A percentile compares a stretch with the other conserved stretches of the same genome.
Conservation (phyloP, 2,113 vertebrate species). For the Ibidorhyncha struthersii region DNA sequence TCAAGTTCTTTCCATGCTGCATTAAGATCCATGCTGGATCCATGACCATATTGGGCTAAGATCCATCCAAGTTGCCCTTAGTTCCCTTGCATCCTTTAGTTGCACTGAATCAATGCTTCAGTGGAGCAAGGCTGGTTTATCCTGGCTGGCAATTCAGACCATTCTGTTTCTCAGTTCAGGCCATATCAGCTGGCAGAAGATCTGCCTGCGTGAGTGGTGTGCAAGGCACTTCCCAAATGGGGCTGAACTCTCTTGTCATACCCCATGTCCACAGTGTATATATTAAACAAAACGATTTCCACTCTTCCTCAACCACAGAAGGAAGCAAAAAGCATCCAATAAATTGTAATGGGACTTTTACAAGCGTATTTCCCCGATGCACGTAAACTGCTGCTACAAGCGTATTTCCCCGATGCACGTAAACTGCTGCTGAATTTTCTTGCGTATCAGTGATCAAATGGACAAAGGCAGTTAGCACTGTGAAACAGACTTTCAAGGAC, state of each 20-base stretch:
- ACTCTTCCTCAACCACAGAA: not conserved
- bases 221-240: not conserved
- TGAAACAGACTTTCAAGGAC: not conserved
- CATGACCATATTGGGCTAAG: rapidly evolving
- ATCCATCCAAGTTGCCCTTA: not conserved
- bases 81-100: too few relatives aligned
- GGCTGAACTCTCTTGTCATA: not conserved
- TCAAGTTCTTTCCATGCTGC: not conserved
- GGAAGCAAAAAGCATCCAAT: not conserved
- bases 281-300: not conserved
- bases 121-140: not conserved
- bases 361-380: not conserved
- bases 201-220: not conserved
- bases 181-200: not conserved
- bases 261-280: not conserved
- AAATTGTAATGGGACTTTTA: not conserved
- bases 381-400: not conserved
- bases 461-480: not conserved
- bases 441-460: not conserved
- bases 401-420: not conserved
- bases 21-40: not conserved
- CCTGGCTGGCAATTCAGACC: not conserved
- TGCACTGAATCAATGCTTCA: not conserved
- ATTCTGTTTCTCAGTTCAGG: not conserved
- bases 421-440: not conserved